phyloP scores from a whole-genome alignment of 2,888 invertebrate species.

The Lasius fuliginosus region DNA sequence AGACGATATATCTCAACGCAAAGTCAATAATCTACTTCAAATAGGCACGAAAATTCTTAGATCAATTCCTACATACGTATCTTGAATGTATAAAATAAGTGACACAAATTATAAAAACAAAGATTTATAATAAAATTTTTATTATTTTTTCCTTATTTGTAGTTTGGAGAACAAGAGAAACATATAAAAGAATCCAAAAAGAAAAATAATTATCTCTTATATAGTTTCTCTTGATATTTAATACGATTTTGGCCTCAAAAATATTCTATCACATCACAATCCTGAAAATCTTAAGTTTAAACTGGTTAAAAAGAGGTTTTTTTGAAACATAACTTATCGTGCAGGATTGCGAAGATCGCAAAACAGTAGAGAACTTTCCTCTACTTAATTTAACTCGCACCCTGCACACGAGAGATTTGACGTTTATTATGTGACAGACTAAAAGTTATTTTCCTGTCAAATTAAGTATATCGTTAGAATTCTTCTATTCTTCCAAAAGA shows the following conservation, averaged over 20 bases:
- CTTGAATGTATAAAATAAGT: neutral
- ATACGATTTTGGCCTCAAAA: neutral
- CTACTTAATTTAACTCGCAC: no score
- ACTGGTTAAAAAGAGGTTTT: no score
- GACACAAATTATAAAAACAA: neutral
- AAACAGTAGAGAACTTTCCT: no score
- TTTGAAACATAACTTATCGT: no score
- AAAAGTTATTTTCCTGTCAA: no score
- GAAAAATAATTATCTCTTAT: neutral
- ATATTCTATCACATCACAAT: no score
- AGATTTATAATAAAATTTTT: slow-evolving; percentile 12
- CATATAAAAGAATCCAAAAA: neutral
- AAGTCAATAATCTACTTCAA: neutral
- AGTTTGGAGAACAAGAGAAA: neutral
- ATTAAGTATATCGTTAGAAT: no score
- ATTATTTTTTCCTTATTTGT: neutral
- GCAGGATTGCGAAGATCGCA: no score
- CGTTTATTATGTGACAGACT: no score
- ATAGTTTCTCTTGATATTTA: neutral
- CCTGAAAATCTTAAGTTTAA: no score
- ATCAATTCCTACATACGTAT: neutral
- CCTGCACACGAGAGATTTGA: no score
- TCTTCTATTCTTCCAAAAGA: no score
- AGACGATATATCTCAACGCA: neutral
- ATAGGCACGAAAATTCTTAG: neutral